Conservation (phyloP, 2,888 invertebrate species). For the Sphinx pinastri region DNA sequence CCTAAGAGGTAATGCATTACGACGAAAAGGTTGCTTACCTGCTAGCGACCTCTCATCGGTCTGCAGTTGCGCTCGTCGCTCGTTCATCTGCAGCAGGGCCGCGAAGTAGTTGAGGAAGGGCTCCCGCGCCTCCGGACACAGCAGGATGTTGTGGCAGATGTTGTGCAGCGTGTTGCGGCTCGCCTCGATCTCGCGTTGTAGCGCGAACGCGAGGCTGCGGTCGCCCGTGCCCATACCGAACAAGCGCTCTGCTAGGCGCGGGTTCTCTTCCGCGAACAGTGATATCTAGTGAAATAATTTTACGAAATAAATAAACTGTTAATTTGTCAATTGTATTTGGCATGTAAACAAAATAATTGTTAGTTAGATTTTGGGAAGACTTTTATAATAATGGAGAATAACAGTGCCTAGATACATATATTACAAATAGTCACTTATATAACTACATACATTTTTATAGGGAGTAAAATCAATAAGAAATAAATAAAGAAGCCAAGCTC, state of each 20-base stretch:
- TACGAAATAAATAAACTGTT: not conserved
- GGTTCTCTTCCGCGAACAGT: constrained; percentile 96
- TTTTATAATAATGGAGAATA: too few relatives aligned
- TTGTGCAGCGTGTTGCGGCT: constrained; percentile 90
- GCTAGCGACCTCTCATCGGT: constrained; percentile 94
- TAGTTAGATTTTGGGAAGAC: too few relatives aligned
- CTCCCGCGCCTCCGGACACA: constrained; percentile 92
- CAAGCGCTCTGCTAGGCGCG: constrained; percentile 90
- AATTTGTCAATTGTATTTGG: too few relatives aligned
- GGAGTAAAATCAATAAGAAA: too few relatives aligned
- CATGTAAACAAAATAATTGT: too few relatives aligned
- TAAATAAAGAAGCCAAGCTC: too few relatives aligned
- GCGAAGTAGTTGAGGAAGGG: constrained; percentile 91
- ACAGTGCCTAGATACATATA: too few relatives aligned
- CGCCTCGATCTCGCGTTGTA: constrained; percentile 92
- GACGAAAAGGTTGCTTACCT: constrained; percentile 53
- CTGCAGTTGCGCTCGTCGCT: constrained; percentile 94
- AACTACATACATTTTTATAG: too few relatives aligned
- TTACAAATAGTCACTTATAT: not conserved
- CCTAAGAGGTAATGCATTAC: too few relatives aligned
- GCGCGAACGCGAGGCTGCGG: constrained; percentile 86
- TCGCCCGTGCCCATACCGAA: constrained; percentile 85
- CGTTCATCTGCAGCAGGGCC: constrained; percentile 90
- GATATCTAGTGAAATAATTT: constrained; percentile 80
- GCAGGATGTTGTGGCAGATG: constrained; percentile 92